These are phyloP conservation scores for Anseranas semipalmata DNA, from an alignment of 2,113 vertebrate genomes.

Conservation along the genomic window DNA sequence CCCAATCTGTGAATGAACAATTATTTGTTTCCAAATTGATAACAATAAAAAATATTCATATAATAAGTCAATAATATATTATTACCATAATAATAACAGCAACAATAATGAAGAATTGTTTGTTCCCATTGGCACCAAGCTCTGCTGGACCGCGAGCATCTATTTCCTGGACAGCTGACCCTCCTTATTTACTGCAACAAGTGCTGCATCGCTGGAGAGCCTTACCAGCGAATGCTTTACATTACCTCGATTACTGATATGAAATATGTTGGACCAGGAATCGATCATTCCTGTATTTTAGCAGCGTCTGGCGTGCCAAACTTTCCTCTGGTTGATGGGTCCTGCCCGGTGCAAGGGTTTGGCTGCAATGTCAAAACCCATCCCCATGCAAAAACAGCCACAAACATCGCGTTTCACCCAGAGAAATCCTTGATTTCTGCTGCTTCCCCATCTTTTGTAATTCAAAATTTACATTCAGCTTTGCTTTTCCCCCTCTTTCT, in stretches of 20 bases:
- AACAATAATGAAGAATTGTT: not conserved
- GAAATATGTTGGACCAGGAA: not conserved
- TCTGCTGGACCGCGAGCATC: not conserved
- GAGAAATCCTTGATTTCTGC: not conserved
- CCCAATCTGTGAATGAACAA: not conserved
- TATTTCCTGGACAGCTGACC: no score
- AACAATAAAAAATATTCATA: not conserved
- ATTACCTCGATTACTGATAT: not conserved
- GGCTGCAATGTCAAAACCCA: not conserved
- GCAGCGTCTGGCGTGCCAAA: not conserved
- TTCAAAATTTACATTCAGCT: not conserved
- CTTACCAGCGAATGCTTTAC: not conserved
- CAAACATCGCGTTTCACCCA: not conserved
- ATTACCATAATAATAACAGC: no score
- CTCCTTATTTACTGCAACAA: not conserved
- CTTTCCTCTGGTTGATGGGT: not conserved
- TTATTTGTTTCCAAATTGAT: not conserved
- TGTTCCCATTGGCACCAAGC: not conserved
- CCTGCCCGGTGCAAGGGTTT: not conserved
- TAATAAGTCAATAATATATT: not conserved
- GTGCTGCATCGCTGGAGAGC: accelerated
- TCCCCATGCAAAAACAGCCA: not conserved
- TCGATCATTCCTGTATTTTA: not conserved
- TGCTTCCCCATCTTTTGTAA: not conserved
- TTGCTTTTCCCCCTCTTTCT: not conserved